phyloP scores from a whole-genome alignment of 1,140 invertebrate genomes.

The Danaus plexippus region DNA sequence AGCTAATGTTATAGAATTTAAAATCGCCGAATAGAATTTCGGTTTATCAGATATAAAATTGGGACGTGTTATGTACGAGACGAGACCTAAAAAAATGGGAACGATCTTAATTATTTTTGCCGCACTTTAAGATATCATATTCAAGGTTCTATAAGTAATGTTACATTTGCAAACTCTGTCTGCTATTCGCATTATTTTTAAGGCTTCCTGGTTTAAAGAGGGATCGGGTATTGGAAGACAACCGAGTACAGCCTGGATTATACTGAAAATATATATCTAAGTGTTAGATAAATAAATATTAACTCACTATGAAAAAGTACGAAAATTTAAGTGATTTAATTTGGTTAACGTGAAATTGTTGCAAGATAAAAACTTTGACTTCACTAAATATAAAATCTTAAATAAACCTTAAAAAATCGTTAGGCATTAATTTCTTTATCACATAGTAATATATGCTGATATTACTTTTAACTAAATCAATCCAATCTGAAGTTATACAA shows the following conservation, averaged over 20 bases:
- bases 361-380: too few relatives aligned
- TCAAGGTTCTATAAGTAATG: conserved; percentile 22
- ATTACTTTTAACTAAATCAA: too few relatives aligned
- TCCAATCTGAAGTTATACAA: too few relatives aligned
- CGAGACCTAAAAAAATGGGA: conserved; percentile 47
- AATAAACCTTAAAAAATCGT: too few relatives aligned
- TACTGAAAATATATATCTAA: conserved; percentile 59
- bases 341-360: too few relatives aligned
- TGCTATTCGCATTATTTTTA: conserved; percentile 78
- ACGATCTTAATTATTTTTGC: conserved; percentile 4
- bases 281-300: too few relatives aligned
- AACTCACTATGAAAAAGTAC: too few relatives aligned
- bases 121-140: too few relatives aligned
- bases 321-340: too few relatives aligned
- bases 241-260: conserved; percentile 83
- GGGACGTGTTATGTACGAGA: conserved; percentile 63
- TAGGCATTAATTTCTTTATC: too few relatives aligned
- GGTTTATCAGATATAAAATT: conserved; percentile 45
- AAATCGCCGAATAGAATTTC: conserved; percentile 64
- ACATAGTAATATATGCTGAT: too few relatives aligned
- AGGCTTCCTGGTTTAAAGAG: conserved; percentile 78
- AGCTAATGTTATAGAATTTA: conserved; percentile 74
- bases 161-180: conserved; percentile 80
- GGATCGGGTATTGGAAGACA: conserved; percentile 78
- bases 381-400: too few relatives aligned